These are phyloP conservation scores for Tetrao urogallus DNA, from an alignment of 2,113 vertebrate genomes.

Conservation along the genomic window DNA sequence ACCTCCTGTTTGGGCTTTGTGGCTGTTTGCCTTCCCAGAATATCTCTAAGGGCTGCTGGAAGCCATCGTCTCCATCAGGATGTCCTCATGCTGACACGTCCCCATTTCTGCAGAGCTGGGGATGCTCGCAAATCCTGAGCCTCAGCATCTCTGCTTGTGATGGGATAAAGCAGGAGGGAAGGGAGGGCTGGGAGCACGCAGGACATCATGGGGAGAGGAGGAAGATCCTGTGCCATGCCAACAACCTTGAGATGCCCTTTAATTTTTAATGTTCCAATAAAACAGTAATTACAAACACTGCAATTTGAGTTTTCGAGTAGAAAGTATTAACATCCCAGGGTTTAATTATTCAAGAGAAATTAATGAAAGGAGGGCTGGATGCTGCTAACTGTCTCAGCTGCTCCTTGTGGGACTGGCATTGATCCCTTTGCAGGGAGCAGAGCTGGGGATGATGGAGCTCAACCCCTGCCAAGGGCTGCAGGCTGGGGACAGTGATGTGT, in stretches of 20 bases:
- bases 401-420: fast-evolving
- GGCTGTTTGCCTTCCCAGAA: not conserved
- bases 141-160: fast-evolving
- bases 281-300: slow-evolving; percentile 65
- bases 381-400: not conserved
- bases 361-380: slow-evolving; percentile 42
- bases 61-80: no score
- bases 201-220: no score
- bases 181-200: not conserved
- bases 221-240: not conserved
- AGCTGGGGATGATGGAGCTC: not conserved
- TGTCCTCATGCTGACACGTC: no score
- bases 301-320: slow-evolving; percentile 52
- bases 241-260: slow-evolving; percentile 14
- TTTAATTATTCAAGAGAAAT: slow-evolving; percentile 81
- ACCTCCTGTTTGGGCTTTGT: not conserved
- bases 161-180: not conserved
- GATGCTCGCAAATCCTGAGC: not conserved
- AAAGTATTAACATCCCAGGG: slow-evolving; percentile 72
- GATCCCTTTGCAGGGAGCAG: not conserved
- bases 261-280: slow-evolving; percentile 60
- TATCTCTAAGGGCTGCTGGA: not conserved
- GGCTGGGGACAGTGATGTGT: fast-evolving
- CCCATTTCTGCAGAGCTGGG: not conserved
- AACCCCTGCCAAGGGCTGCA: not conserved